A percentile compares a stretch with the other conserved stretches of the same genome.
Evolutionary conservation across 2,113 vertebrate genomes (phyloP).

Genomic region (Zapornia atra): DNA sequence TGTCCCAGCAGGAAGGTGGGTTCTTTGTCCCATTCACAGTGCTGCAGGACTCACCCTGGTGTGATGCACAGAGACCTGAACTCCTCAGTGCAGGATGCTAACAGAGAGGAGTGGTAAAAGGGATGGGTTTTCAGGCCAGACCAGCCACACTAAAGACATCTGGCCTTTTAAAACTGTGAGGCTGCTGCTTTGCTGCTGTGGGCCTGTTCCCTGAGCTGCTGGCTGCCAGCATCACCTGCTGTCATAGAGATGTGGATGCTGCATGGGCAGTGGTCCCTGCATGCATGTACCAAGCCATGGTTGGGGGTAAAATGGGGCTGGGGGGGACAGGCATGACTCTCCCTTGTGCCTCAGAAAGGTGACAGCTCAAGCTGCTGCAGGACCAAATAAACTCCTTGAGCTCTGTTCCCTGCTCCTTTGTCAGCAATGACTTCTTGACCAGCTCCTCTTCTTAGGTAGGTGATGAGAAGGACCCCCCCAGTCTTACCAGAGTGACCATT

Average conservation of each 20-base stretch:
- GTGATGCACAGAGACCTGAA: background rate
- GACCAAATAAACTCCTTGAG: too few species aligned
- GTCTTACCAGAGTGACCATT: slow-evolving; percentile 89
- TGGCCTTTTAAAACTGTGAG: background rate
- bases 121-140: background rate
- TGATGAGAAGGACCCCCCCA: background rate
- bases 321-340: background rate
- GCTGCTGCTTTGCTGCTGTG: background rate
- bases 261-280: accelerated
- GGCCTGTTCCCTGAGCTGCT: background rate
- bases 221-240: background rate
- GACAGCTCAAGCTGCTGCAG: background rate
- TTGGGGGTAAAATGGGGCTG: background rate
- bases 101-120: background rate
- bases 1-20: background rate
- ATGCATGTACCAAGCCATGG: accelerated
- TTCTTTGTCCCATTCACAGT: background rate
- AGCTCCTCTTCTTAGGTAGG: background rate
- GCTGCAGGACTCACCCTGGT: background rate
- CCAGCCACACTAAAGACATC: background rate
- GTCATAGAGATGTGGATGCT: background rate
- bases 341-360: background rate
- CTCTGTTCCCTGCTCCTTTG: background rate
- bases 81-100: background rate
- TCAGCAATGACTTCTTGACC: background rate